Base-by-base conservation (phyloP, 2,888 invertebrate genomes). In the Lepidocyrtoides sp. region DNA sequence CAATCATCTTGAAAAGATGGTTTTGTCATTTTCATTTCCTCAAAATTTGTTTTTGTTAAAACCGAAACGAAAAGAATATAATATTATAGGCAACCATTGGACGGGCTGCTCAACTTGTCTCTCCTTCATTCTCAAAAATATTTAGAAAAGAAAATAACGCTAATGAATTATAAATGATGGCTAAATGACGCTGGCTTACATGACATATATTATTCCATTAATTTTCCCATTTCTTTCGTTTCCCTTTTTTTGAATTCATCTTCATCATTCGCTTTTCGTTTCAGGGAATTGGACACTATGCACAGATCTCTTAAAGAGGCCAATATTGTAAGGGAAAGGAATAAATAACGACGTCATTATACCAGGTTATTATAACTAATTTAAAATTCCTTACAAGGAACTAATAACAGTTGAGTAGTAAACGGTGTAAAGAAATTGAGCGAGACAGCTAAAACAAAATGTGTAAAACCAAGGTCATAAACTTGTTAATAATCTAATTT, bases 311-410 rank as follows among this genome's bases (percentile, higher is more conserved):
- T 23, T 7, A 69, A 10, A 7, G 32, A 36, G 17, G 0, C 17
- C 48, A 48, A n/a, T 23, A 26, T 41, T 26, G 26, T 20, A 44
- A 41, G 26, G 20, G 41, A 60, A 51, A 51, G 69, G 81, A 81
- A 81, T 88, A 69, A 83, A 44, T 89, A 89, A 89, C 75, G 89
- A 83, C 89, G 29, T 89, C 72, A 83, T 82, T 89, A 82, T 57
- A 60, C 48, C 44, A 44, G 57, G 89, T 88, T 88, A 88, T 88
- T 88, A 81, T 88, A 51, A 81, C 82, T 89, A 89, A 89, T 89
- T 89, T 83, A 82, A 89, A 89, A 75, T 48, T 72, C 89, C 89
- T 75, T 83, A 72, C 75, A 89, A 72, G 89, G 83, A 44, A 72
- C 32, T 48, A 63, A 82, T 32, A 79, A 20, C 7, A 10, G 17